Percentiles rank a stretch among this genome's conserved stretches.
phyloP scores from a whole-genome alignment of 2,113 vertebrate species.

The Ctenomys sociabilis region DNA sequence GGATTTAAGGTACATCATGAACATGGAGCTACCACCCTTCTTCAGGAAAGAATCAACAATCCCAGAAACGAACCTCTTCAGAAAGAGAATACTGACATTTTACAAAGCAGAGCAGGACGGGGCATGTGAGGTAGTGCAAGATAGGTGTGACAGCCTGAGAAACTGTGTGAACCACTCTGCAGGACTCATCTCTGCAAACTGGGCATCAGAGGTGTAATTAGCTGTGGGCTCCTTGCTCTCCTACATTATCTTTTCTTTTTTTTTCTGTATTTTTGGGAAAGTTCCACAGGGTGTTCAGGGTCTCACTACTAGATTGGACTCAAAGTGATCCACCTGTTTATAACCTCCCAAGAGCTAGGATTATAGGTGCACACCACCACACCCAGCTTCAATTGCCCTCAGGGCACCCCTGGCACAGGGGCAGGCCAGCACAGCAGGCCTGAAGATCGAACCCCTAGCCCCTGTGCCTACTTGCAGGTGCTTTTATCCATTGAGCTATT shows the following conservation, averaged over 20 bases:
- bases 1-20: neutral
- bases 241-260: neutral
- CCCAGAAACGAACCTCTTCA: neutral
- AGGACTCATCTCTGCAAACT: neutral
- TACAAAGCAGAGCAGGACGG: neutral
- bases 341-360: too few species aligned
- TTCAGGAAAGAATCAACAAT: conserved; percentile 1
- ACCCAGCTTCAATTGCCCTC: too few species aligned
- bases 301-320: too few species aligned
- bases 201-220: neutral
- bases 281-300: too few species aligned
- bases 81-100: neutral
- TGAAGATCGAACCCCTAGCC: too few species aligned
- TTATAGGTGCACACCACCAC: too few species aligned
- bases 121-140: neutral
- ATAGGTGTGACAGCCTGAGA: neutral
- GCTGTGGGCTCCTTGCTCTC: neutral
- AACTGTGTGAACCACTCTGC: fast-evolving
- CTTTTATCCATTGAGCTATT: too few species aligned
- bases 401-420: too few species aligned
- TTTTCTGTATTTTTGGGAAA: too few species aligned
- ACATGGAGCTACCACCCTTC: neutral
- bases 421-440: too few species aligned
- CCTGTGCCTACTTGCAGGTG: too few species aligned
- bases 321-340: too few species aligned